These are phyloP conservation scores for Oppia nitens DNA, from an alignment of 1,140 invertebrate species.

Conservation along the genomic window DNA sequence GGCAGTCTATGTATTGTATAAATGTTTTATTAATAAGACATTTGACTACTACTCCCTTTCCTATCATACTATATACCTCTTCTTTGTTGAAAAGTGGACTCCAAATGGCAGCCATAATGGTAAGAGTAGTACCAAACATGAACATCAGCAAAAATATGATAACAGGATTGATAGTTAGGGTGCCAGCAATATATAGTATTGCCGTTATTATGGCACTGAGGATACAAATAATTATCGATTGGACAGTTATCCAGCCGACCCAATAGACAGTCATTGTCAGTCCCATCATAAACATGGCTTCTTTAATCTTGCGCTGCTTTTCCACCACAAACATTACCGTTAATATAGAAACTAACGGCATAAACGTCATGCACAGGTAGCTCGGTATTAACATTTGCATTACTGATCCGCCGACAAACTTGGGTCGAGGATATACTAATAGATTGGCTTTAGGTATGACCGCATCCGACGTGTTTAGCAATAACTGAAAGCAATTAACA, in stretches of 20 bases:
- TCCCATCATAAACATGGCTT: constrained; percentile 5
- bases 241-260: constrained; percentile 1
- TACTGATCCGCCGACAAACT: not conserved
- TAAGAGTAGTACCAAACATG: not conserved
- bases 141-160: not conserved
- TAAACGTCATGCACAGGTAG: not conserved
- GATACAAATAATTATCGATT: not conserved
- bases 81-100: constrained; percentile 1
- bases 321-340: not conserved
- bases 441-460: constrained; percentile 1
- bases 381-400: not conserved
- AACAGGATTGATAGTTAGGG: not conserved
- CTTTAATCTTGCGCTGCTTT: constrained; percentile 9
- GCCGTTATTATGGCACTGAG: not conserved
- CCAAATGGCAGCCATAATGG: not conserved
- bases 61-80: too few relatives aligned
- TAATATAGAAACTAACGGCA: not conserved
- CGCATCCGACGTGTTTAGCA: too few relatives aligned
- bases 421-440: not conserved
- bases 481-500: too few relatives aligned
- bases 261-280: not conserved
- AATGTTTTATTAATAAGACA: too few relatives aligned
- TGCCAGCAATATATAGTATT: not conserved
- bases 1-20: not conserved
- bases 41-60: too few relatives aligned